phyloP scores from a whole-genome alignment of 2,797 vertebrate genomes.

The Lacerta viridis region DNA sequence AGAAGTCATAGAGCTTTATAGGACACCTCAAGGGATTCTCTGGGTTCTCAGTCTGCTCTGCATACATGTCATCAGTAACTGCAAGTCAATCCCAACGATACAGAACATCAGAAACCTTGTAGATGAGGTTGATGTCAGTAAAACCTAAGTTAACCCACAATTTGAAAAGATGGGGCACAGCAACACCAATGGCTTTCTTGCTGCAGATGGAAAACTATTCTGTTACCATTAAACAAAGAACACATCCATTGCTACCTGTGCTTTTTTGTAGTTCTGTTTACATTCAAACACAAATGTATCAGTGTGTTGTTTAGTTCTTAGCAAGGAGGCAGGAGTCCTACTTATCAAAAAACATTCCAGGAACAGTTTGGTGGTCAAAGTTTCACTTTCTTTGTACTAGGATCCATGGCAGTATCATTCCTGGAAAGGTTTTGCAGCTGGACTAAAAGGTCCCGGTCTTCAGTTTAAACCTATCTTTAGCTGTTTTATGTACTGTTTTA shows the following conservation, averaged over 20 bases:
- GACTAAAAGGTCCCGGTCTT: too few species aligned
- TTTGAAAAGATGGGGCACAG: neutral
- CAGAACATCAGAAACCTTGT: constrained; percentile 56
- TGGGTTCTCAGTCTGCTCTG: constrained; percentile 94
- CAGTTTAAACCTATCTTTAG: too few species aligned
- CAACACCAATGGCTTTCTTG: neutral
- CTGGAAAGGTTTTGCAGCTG: neutral
- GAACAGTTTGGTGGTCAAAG: neutral
- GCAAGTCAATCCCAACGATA: constrained; percentile 66
- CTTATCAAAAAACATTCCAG: constrained; percentile 22
- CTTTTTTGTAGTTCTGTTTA: neutral
- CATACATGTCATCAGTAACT: constrained; percentile 99
- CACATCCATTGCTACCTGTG: neutral
- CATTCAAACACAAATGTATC: neutral
- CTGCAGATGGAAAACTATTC: neutral
- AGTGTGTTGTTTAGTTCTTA: constrained; percentile 2
- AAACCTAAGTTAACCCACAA: neutral
- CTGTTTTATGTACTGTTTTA: too few species aligned
- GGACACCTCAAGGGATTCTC: constrained; percentile 97
- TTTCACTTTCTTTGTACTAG: neutral
- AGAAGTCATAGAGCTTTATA: constrained; percentile 99
- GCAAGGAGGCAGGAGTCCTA: neutral
- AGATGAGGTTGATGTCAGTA: neutral
- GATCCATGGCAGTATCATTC: neutral
- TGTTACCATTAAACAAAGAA: neutral